Percentiles rank a stretch among this genome's conserved stretches.
Conservation (phyloP, 2,888 invertebrate species). For the Cremastinae sp. region DNA sequence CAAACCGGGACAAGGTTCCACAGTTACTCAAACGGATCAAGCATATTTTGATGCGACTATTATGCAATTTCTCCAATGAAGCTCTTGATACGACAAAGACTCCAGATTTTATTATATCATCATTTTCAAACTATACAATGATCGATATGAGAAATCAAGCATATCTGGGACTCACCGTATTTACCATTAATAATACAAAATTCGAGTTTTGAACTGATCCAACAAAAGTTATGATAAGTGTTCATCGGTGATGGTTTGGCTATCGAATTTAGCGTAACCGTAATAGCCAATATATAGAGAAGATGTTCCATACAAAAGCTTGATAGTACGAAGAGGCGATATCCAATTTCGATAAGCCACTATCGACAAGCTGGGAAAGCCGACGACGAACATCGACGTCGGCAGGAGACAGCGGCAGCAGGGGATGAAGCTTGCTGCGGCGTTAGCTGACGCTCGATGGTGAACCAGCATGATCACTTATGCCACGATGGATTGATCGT, state of each 20-base stretch:
- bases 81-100: no score
- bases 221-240: conserved; percentile 11
- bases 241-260: conserved; percentile 4
- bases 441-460: conserved; percentile 30
- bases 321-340: conserved; percentile 45
- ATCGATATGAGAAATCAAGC: neutral
- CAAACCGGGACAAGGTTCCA: neutral
- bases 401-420: conserved; percentile 28
- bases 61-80: no score
- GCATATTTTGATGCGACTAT: no score
- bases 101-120: no score
- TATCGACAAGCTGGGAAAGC: conserved; percentile 56
- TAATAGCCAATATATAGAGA: conserved; percentile 1
- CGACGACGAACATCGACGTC: conserved; percentile 47
- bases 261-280: conserved; percentile 5
- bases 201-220: neutral
- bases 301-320: conserved; percentile 30
- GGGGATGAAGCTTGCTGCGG: conserved; percentile 28
- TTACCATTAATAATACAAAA: neutral
- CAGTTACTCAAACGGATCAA: no score
- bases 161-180: neutral
- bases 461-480: conserved; percentile 55
- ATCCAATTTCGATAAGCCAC: conserved; percentile 60
- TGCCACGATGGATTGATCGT: conserved; percentile 59
- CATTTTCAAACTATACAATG: no score